phyloP scores from a whole-genome alignment of 1,140 invertebrate genomes.

The Bombus soroeensis region DNA sequence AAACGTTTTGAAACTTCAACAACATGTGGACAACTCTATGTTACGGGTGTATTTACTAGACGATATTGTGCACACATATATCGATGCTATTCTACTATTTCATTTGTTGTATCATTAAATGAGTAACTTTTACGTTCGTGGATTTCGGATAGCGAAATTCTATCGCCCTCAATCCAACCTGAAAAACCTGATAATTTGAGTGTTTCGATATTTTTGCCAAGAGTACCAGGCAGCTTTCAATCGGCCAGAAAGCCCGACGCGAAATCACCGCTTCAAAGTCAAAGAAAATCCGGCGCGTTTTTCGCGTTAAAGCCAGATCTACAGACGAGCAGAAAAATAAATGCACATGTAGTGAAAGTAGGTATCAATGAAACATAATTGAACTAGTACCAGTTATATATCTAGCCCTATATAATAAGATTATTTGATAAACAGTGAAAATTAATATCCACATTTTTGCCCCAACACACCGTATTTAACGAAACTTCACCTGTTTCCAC shows the following conservation, averaged over 20 bases:
- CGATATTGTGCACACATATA: neutral
- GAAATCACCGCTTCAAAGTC: neutral
- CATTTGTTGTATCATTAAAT: neutral
- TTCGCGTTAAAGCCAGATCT: neutral
- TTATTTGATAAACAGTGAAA: too few species aligned
- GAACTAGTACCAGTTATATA: too few species aligned
- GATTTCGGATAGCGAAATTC: neutral
- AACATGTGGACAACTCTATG: too few species aligned
- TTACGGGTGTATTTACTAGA: neutral
- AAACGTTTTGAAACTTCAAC: too few species aligned
- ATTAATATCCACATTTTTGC: too few species aligned
- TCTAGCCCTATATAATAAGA: too few species aligned
- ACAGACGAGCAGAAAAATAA: too few species aligned
- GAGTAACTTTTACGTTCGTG: neutral
- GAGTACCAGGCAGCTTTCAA: neutral
- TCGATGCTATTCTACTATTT: neutral
- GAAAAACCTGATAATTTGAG: neutral
- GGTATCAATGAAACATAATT: too few species aligned
- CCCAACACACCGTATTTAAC: too few species aligned
- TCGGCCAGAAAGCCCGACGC: neutral
- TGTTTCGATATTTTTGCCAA: neutral
- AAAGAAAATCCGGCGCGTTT: neutral
- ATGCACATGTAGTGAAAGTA: too few species aligned
- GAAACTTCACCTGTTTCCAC: too few species aligned
- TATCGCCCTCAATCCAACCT: fast-evolving